A percentile compares a stretch with the other conserved stretches of the same genome.
These are phyloP conservation scores for Caenorhabditis tropicalis DNA, from an alignment of 1,140 invertebrate genomes.

Conservation along the genomic window DNA sequence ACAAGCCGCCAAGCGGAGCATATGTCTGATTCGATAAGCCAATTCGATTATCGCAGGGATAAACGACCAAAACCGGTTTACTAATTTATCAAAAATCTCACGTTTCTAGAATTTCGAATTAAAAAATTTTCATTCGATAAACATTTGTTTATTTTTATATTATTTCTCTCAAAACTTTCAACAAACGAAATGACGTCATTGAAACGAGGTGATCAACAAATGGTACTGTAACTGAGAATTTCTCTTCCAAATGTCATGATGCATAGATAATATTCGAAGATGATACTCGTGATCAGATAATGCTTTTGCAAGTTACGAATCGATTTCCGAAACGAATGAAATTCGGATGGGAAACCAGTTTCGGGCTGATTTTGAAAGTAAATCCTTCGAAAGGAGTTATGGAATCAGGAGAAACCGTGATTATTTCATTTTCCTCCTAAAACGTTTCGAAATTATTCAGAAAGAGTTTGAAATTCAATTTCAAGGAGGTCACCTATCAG, in stretches of 20 bases:
- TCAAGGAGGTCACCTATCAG: not conserved
- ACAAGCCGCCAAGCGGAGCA: slow-evolving; percentile 45
- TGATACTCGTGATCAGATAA: slow-evolving; percentile 15
- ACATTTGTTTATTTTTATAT: too few species aligned
- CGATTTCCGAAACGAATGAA: not conserved
- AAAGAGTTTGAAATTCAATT: slow-evolving; percentile 2
- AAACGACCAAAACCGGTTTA: slow-evolving; percentile 35
- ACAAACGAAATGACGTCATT: not conserved
- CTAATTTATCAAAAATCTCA: slow-evolving; percentile 1
- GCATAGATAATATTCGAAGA: slow-evolving; percentile 34
- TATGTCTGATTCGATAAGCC: slow-evolving; percentile 44
- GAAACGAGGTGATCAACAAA: not conserved
- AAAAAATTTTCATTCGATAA: not conserved
- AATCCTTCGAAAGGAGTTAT: not conserved
- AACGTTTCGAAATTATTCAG: not conserved
- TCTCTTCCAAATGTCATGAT: not conserved
- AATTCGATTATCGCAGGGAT: slow-evolving; percentile 46
- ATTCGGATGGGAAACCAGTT: slow-evolving; percentile 23
- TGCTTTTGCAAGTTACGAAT: not conserved
- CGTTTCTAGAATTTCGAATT: not conserved
- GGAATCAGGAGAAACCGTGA: slow-evolving; percentile 3
- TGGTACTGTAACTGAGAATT: not conserved
- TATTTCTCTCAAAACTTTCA: not conserved
- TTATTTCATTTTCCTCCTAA: not conserved
- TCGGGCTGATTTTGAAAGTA: not conserved